These are phyloP conservation scores for Mirounga angustirostris DNA, from an alignment of 2,113 vertebrate species.

Conservation along the genomic window DNA sequence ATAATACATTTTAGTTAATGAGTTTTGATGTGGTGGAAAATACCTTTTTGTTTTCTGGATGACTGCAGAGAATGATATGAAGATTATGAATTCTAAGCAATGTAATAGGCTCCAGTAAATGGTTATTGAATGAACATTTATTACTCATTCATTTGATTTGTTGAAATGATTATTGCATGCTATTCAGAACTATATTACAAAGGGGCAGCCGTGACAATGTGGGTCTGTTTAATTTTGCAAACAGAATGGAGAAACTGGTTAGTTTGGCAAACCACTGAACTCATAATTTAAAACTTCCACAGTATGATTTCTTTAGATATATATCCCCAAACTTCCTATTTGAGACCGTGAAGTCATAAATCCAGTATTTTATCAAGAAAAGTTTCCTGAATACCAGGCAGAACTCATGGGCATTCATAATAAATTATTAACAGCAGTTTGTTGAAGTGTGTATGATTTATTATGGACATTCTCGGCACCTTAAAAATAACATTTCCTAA, in stretches of 20 bases:
- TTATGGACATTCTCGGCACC: slow-evolving; percentile 17
- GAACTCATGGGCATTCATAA: slow-evolving; percentile 67
- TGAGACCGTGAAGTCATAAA: slow-evolving; percentile 36
- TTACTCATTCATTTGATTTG: not conserved
- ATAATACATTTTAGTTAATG: not conserved
- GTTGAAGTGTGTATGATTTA: slow-evolving; percentile 65
- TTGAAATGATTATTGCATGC: not conserved
- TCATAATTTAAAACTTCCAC: slow-evolving; percentile 61
- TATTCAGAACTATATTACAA: not conserved
- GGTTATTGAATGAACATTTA: not conserved
- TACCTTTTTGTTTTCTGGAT: slow-evolving; percentile 9
- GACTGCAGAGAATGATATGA: not conserved
- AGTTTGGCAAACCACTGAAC: slow-evolving; percentile 53
- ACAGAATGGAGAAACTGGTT: slow-evolving; percentile 15
- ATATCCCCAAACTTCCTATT: not conserved
- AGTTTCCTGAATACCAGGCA: slow-evolving; percentile 75
- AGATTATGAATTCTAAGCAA: slow-evolving; percentile 16
- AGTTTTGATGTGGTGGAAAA: not conserved
- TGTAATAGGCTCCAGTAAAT: not conserved
- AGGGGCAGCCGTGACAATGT: not conserved
- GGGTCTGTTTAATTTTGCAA: slow-evolving; percentile 13
- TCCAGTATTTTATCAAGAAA: slow-evolving; percentile 65
- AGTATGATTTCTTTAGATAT: slow-evolving; percentile 64
- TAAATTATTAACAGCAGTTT: slow-evolving; percentile 48
- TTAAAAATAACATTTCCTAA: slow-evolving; percentile 64